Conservation (phyloP, 2,113 vertebrate species). For the Acrocephalus kingi region DNA sequence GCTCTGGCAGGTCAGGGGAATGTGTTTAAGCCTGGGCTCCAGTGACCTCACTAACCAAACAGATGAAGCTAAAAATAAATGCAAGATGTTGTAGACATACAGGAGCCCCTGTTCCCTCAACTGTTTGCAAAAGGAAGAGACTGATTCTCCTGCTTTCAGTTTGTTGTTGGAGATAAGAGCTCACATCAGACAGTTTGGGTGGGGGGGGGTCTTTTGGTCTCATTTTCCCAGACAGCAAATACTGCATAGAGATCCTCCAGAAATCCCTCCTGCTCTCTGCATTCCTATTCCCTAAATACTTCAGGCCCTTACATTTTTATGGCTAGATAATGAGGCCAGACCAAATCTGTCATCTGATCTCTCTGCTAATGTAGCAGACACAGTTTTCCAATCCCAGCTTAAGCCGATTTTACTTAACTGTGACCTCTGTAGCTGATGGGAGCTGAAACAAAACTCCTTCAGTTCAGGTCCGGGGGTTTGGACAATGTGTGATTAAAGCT, state of each 20-base stretch:
- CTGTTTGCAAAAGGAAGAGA: conserved; percentile 51
- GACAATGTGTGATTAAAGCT: neutral
- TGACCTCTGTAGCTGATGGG: conserved; percentile 43
- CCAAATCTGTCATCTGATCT: conserved; percentile 64
- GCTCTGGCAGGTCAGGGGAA: conserved; percentile 60
- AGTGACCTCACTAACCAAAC: conserved; percentile 67
- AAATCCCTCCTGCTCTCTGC: conserved; percentile 65
- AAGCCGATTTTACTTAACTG: conserved; percentile 42
- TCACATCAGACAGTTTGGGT: conserved; percentile 43
- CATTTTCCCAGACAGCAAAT: conserved; percentile 63
- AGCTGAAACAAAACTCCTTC: conserved; percentile 12
- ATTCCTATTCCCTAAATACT: conserved; percentile 65
- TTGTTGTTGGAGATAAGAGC: conserved; percentile 64
- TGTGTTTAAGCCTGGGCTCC: conserved; percentile 48
- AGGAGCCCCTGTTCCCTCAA: conserved; percentile 36
- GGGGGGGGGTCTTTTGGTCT: conserved; percentile 42
- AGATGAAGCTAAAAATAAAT: conserved; percentile 70
- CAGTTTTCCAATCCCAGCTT: conserved; percentile 37
- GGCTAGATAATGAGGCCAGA: conserved; percentile 61
- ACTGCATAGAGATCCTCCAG: conserved; percentile 21
- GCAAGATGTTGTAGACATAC: conserved; percentile 54
- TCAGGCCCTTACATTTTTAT: conserved; percentile 51
- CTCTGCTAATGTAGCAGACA: conserved; percentile 64
- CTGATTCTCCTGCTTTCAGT: conserved; percentile 43
- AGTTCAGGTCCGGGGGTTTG: neutral